Base-by-base conservation (phyloP, 2,113 vertebrate species). In the Thamnaconus septentrionalis region DNA sequence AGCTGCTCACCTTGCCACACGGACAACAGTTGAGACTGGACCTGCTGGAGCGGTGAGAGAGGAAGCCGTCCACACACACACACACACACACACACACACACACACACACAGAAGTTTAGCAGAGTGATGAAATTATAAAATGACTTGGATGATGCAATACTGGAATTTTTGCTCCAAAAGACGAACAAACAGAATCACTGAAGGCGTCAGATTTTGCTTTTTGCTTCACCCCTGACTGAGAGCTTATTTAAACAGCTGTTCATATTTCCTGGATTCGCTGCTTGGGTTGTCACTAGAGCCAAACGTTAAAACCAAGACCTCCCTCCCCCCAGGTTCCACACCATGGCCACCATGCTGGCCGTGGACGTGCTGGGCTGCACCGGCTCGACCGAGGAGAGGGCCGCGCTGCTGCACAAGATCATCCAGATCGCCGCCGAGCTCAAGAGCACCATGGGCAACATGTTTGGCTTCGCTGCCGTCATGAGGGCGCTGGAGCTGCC, bases 321-420 rank as follows among this genome's bases (percentile, higher is more conserved):
- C 40, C 40, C 5, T 7, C 3, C 53, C 18, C 11, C n/a, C 76
- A 98, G 97, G 89, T 95, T 95, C 69, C 93, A 96, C 50, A 97
- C 96, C 64, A 96, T 98, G 97, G 94, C 96, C 51, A 95, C 93
- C 79, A 94, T 93, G 93, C 88, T 98, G 4, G 95, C 96, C 0
- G 93, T 98, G 74, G 91, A 97, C 18, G 90, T 98, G 76, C 71
- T 98, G 87, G 96, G 97, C 76, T 99, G 97, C 87, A 97, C 96
- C 0, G 95, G 96, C 49, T 94, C 94, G 0, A 92, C 78, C 0
- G 94, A 96, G 73, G 97, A 98, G 78, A 80, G 96, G n/a, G 96
- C 95, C 0, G 87, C 89, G 1, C 88, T 98, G 42, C 93, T 99
- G 10, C 92, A 97, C 56, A 98, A 94, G 89, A 92, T 93, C 79